These are phyloP conservation scores for Drosophila auraria DNA, from an alignment of 1,140 invertebrate species.

Conservation along the genomic window DNA sequence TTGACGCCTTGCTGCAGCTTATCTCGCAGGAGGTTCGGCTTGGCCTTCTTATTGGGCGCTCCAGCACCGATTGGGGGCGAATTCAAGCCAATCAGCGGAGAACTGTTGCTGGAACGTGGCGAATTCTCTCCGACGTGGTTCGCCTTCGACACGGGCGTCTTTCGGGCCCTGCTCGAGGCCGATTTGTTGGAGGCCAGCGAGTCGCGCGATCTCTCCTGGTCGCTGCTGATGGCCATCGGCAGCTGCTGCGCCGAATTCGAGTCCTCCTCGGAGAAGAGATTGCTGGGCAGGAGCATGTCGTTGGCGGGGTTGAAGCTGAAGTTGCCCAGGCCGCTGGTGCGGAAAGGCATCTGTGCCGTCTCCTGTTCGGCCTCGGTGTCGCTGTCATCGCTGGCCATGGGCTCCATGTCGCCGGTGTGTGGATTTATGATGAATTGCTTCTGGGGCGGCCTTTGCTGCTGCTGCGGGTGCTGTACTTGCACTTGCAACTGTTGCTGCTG, in stretches of 20 bases:
- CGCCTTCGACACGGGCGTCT: slow-evolving; percentile 52
- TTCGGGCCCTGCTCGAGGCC: slow-evolving; percentile 67
- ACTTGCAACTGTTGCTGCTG: slow-evolving; percentile 52
- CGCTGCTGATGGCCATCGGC: slow-evolving; percentile 86
- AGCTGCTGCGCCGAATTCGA: slow-evolving; percentile 84
- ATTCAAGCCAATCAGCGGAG: slow-evolving; percentile 51
- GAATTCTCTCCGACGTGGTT: slow-evolving; percentile 60
- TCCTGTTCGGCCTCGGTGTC: slow-evolving; percentile 84
- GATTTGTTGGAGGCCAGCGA: slow-evolving; percentile 80
- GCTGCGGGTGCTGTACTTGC: slow-evolving; percentile 48
- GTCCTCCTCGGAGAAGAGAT: slow-evolving; percentile 87
- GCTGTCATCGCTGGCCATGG: slow-evolving; percentile 89
- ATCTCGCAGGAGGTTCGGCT: slow-evolving; percentile 75
- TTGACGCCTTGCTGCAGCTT: slow-evolving; percentile 83
- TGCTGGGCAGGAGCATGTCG: slow-evolving; percentile 86
- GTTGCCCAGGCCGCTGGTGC: slow-evolving; percentile 41
- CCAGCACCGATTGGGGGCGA: slow-evolving; percentile 8
- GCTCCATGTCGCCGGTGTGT: slow-evolving; percentile 93
- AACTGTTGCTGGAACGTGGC: slow-evolving; percentile 66
- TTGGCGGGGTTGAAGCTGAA: slow-evolving; percentile 86
- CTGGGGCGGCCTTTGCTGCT: slow-evolving; percentile 84
- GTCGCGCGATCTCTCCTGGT: slow-evolving; percentile 84
- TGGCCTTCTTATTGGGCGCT: slow-evolving; percentile 63
- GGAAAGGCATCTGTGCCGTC: slow-evolving; percentile 69
- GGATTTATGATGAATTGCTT: slow-evolving; percentile 94